These are phyloP conservation scores for Leptinotarsa juncta DNA, from an alignment of 2,888 invertebrate genomes.

Conservation along the genomic window DNA sequence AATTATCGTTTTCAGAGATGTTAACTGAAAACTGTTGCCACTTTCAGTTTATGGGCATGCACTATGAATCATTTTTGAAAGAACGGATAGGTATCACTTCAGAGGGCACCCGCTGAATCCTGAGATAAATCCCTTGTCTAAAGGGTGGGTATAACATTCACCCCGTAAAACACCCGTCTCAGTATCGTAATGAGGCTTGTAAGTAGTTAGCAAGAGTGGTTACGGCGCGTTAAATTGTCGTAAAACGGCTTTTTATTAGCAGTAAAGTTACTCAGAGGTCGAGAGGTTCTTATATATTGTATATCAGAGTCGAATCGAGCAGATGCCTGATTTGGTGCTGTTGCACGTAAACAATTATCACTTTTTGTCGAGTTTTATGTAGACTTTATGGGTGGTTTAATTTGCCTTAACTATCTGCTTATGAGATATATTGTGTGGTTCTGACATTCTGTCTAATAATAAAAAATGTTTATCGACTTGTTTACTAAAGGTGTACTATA, in stretches of 20 bases:
- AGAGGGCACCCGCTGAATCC: conserved; percentile 24
- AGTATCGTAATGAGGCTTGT: conserved; percentile 65
- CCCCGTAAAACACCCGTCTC: conserved; percentile 47
- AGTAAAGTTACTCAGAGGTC: conserved; percentile 62
- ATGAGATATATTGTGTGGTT: conserved; percentile 7
- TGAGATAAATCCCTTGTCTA: conserved; percentile 28
- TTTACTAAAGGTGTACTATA: not conserved
- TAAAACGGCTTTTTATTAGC: conserved; percentile 66
- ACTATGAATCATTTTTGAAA: not conserved
- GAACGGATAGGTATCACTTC: not conserved
- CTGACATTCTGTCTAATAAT: not conserved
- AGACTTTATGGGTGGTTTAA: conserved; percentile 8
- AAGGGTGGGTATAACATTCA: conserved; percentile 31
- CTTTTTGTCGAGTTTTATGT: conserved; percentile 39
- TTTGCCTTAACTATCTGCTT: conserved; percentile 9
- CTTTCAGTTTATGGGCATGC: not conserved
- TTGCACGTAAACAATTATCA: conserved; percentile 62
- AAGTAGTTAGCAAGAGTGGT: conserved; percentile 66
- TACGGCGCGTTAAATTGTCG: conserved; percentile 65
- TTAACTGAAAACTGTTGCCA: not conserved
- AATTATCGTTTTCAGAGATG: too few species aligned
- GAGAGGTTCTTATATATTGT: conserved; percentile 56
- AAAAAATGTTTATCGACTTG: not conserved
- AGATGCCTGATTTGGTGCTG: conserved; percentile 56
- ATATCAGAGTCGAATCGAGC: conserved; percentile 43